Conservation (phyloP, 2,888 invertebrate genomes). For the Arenicola marina region DNA sequence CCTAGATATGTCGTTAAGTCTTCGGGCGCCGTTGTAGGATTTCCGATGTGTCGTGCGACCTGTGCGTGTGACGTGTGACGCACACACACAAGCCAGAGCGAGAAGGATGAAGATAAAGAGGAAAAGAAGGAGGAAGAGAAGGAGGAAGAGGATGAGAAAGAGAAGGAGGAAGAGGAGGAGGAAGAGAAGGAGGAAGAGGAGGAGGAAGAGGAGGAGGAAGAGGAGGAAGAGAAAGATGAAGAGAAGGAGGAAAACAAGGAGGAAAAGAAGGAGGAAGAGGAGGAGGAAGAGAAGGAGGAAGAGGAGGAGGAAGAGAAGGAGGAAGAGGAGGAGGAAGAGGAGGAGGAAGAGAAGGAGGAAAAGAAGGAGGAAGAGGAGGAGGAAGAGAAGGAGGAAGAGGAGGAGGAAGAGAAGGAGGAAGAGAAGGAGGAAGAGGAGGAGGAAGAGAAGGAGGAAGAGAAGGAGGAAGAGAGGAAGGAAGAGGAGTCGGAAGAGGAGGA, state of each 20-base stretch:
- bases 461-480: too few relatives aligned
- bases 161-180: background rate
- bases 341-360: background rate
- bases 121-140: background rate
- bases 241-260: constrained; percentile 1
- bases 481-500: too few relatives aligned
- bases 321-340: background rate
- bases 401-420: background rate
- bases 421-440: background rate
- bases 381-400: background rate
- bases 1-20: too few relatives aligned
- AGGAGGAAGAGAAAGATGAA: background rate
- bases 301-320: background rate
- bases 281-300: background rate
- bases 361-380: background rate
- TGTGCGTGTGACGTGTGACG: too few relatives aligned
- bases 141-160: background rate
- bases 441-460: too few relatives aligned
- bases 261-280: background rate
- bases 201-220: background rate
- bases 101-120: background rate
- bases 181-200: background rate
- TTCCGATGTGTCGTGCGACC: too few relatives aligned
- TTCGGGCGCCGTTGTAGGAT: too few relatives aligned
- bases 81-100: too few relatives aligned